A percentile compares a stretch with the other conserved stretches of the same genome.
phyloP scores from a whole-genome alignment of 2,113 vertebrate species.

The Cygnus atratus region DNA sequence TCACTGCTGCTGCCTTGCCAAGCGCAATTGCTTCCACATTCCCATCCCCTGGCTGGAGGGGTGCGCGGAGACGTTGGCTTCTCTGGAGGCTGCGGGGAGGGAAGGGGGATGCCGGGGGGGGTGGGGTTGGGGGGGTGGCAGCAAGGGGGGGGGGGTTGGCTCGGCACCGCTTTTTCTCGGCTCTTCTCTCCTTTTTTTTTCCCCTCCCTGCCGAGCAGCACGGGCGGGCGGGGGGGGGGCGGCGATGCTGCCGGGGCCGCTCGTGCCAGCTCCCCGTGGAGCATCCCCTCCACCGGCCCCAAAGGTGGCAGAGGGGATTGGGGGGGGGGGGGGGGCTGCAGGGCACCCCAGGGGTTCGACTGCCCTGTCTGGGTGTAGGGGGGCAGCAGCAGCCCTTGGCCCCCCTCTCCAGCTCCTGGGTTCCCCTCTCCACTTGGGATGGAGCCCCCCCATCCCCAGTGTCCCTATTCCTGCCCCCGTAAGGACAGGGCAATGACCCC shows the following conservation, averaged over 20 bases:
- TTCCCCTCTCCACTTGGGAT: fast-evolving
- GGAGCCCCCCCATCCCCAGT: fast-evolving
- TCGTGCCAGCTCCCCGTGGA: not conserved
- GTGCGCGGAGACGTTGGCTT: conserved; percentile 28
- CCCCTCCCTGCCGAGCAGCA: not conserved
- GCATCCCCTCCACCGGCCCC: not conserved
- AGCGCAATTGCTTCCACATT: conserved; percentile 67
- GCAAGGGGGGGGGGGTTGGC: not conserved
- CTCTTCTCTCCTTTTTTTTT: not conserved
- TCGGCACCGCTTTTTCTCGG: not conserved
- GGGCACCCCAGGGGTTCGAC: not conserved
- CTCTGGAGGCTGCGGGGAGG: not conserved
- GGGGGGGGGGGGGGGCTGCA: not conserved
- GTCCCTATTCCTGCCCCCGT: fast-evolving
- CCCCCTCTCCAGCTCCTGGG: too few relatives aligned
- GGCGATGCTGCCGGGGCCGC: not conserved
- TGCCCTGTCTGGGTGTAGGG: not conserved
- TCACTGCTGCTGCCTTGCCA: conserved; percentile 67
- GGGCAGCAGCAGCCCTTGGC: not conserved
- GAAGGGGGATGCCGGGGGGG: conserved; percentile 45
- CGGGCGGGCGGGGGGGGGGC: too few relatives aligned
- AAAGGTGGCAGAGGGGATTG: not conserved
- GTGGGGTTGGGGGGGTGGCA: not conserved
- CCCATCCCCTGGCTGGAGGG: conserved; percentile 60
- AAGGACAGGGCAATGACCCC: not conserved